A percentile compares a stretch with the other conserved stretches of the same genome.
Conservation (phyloP, 2,113 vertebrate species). For the Centropus unirufus region DNA sequence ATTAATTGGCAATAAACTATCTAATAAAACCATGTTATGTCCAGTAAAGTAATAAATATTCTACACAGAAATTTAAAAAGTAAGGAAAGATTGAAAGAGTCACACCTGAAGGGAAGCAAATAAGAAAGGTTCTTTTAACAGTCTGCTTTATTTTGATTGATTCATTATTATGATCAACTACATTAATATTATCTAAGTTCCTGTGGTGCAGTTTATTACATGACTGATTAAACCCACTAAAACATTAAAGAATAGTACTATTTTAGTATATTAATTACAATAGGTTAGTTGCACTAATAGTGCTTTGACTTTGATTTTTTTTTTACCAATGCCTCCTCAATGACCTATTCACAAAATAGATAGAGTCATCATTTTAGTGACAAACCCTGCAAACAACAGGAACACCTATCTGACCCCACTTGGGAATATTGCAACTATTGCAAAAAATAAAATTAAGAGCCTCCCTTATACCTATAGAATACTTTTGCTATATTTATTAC, state of each 20-base stretch:
- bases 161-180: background rate
- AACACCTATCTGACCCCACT: background rate
- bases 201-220: background rate
- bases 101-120: background rate
- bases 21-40: background rate
- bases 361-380: background rate
- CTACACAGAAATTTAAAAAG: background rate
- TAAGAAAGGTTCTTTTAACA: background rate
- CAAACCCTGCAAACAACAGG: background rate
- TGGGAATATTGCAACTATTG: background rate
- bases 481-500: conserved; percentile 8
- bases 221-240: background rate
- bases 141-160: background rate
- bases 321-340: background rate
- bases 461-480: conserved; percentile 15
- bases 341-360: background rate
- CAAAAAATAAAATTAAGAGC: background rate
- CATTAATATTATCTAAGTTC: background rate
- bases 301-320: background rate
- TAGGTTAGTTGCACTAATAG: background rate
- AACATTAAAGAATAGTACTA: background rate
- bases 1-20: conserved; percentile 33
- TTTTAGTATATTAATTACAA: conserved; percentile 3
- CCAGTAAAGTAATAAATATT: conserved; percentile 24
- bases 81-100: background rate